Base-by-base conservation (phyloP, 1,140 invertebrate species). In the Procambarus clarkii region DNA sequence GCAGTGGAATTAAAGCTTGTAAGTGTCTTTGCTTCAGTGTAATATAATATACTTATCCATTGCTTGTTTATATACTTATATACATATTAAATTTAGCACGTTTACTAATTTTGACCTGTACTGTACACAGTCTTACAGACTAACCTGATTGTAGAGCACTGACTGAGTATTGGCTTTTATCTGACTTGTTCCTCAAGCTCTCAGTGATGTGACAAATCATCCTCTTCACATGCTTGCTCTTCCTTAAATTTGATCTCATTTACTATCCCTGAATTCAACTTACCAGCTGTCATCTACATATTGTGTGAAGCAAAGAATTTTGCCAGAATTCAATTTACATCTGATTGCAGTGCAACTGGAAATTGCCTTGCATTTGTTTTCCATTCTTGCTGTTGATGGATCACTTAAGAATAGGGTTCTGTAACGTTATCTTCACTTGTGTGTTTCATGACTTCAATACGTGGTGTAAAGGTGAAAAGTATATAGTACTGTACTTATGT, bases 101-200 rank as follows among this genome's bases (percentile, higher is more conserved):
- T 78, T 24, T 78, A 86, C 74, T 77, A 76, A 86, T 86, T 86
- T 58, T 74, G 9, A 78, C n/a, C 18, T 74, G 18, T 81, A 82
- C 21, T 74, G 24, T 24, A 8, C 18, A 85, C n/a, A 85, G 44
- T 21, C 5, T 18, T 74, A 60, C 80, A 82, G 87, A 81, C 79
- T 88, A 88, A 81, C 87, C 78, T 88, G 24, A 81, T 81, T 50
- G 13, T 88, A 81, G 81, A 90, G 88, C 88, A 90, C 88, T 90
- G 88, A 90, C 88, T 90, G 88, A 90, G 88, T 90, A 84, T 78
- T 90, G 88, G 80, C 81, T 78, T 77, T 74, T 45, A 5, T 80
- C 8, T 74, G 69, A 34, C 7, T 74, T 11, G n/a, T 69, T 44
- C 21, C 21, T n/a, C n/a, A 7, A 60, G 3, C 69, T 44, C 54